Evolutionary conservation across 2,113 vertebrate genomes (phyloP), one percentile per base, ranked within the genome.

Genomic region (Pyxicephalus adspersus): DNA sequence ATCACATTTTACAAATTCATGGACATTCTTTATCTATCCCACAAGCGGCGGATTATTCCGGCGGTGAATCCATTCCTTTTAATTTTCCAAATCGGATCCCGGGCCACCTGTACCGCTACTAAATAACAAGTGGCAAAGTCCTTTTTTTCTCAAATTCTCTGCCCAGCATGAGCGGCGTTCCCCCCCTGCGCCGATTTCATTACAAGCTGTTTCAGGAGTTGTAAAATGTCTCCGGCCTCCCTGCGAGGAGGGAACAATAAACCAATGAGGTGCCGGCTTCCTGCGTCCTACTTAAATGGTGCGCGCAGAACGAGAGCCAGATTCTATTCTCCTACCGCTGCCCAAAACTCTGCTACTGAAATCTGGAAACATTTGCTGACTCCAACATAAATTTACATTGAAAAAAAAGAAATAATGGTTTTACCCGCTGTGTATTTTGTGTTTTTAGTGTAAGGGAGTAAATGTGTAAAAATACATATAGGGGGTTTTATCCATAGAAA

Each of bases 211-310:
- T 22, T 58, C 28, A 22, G 13, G 17, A 34, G 19, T 28, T 26
- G 54, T 57, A 34, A 31, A 74, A 34, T 34, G 4, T 25, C 52
- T 31, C n/a, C 28, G 22, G 71, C 19, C 54, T 74, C 51, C 71
- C 71, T 58, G 58, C 45, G 4, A 74, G 28, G 38, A 72, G 19
- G 38, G 58, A 55, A 74, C 71, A 74, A 74, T 74, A 58, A 31
- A 29, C 19, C 71, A 74, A 74, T 54, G 58, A 74, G 19, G 71
- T 74, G 51, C 54, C 58, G 25, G 19, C 6, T 74, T 57, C 52
- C 71, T 20, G 50, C 29, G 19, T 20, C 71, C 71, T 4, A 57
- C 52, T 74, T 57, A 55, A 50, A 51, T 54, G 67, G 34, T 22
- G 25, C 29, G 34, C 51, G 58, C 25, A 28, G 6, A 45, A 45